Percentiles rank a stretch among this genome's conserved stretches.
phyloP scores from a whole-genome alignment of 2,113 vertebrate species.

The Leptosomus discolor region DNA sequence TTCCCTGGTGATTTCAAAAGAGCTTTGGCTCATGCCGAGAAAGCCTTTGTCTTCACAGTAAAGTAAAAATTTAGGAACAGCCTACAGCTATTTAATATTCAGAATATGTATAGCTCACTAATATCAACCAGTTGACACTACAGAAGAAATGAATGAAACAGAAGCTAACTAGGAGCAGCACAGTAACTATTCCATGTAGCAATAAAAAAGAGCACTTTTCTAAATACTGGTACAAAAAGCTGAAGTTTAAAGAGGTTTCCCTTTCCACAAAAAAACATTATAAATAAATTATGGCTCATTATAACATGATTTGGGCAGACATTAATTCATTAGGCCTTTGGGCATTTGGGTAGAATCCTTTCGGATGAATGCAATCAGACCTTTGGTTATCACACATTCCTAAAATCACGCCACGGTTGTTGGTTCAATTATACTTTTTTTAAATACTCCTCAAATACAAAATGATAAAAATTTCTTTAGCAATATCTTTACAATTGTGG shows the following conservation, averaged over 20 bases:
- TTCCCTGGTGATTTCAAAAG: background rate
- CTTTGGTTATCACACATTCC: background rate
- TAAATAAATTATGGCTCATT: background rate
- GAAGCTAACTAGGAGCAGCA: background rate
- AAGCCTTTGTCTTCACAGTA: background rate
- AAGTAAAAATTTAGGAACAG: background rate
- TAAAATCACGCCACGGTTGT: background rate
- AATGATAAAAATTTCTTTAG: conserved; percentile 30
- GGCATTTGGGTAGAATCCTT: conserved; percentile 29
- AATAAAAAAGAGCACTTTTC: background rate
- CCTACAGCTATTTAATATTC: background rate
- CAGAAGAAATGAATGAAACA: background rate
- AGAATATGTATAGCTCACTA: background rate
- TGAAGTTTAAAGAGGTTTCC: background rate
- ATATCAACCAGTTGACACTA: background rate
- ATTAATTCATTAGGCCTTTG: background rate
- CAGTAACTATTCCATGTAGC: background rate
- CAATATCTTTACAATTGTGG: background rate
- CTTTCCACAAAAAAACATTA: background rate
- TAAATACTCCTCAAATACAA: background rate
- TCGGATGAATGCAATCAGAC: background rate
- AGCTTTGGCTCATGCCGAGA: background rate
- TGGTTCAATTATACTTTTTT: conserved; percentile 21
- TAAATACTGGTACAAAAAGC: background rate
- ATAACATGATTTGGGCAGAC: conserved; percentile 23